phyloP scores from a whole-genome alignment of 2,113 vertebrate genomes.

The Genyomyrus donnyi region DNA sequence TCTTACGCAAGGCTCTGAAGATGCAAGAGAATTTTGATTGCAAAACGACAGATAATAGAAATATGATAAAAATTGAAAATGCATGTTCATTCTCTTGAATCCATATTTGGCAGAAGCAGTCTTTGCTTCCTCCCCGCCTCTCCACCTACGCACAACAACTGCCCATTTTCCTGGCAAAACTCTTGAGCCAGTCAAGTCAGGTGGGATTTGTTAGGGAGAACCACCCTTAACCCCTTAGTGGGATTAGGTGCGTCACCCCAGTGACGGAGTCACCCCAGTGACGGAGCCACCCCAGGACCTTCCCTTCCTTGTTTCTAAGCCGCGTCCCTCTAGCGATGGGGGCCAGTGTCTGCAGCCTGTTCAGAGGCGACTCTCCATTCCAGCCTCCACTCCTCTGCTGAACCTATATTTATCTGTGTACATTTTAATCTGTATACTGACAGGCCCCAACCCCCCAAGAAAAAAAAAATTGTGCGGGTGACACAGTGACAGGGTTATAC shows the following conservation, averaged over 20 bases:
- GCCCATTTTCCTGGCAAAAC: background rate
- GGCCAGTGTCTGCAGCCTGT: background rate
- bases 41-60: background rate
- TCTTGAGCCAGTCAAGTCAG: background rate
- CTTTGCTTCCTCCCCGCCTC: background rate
- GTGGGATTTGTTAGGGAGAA: background rate
- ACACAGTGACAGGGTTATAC: background rate
- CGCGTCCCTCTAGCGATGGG: background rate
- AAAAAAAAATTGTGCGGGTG: background rate
- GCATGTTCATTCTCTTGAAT: background rate
- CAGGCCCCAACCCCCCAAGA: too few relatives aligned
- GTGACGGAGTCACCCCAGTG: background rate
- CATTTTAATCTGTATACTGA: background rate
- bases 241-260: background rate
- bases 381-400: background rate
- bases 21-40: background rate
- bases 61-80: background rate
- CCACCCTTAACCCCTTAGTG: background rate
- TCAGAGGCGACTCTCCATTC: background rate
- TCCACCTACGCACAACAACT: background rate
- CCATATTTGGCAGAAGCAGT: background rate
- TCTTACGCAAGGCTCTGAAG: background rate
- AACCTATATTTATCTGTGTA: background rate
- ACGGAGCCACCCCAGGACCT: background rate
- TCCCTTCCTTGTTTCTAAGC: background rate